Evolutionary conservation across 2,797 vertebrate genomes (phyloP).

Genomic region (Melanotaenia parkinsoni): DNA sequence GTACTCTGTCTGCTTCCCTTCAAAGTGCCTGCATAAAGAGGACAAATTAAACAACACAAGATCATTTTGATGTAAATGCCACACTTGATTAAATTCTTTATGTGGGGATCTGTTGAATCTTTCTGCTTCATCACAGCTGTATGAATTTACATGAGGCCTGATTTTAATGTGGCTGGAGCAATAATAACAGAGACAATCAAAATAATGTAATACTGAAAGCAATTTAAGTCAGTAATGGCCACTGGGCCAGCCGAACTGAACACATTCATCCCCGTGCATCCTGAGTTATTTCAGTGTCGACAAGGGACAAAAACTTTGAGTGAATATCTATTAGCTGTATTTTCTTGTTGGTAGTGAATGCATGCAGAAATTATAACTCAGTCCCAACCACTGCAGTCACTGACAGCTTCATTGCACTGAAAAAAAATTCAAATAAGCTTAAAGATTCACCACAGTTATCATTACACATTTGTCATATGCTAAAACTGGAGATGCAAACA

Average conservation of each 20-base stretch:
- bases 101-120: slow-evolving; percentile 32
- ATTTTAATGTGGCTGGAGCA: slow-evolving; percentile 21
- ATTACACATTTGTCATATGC: slow-evolving; percentile 30
- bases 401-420: slow-evolving; percentile 45
- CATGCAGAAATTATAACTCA: slow-evolving; percentile 18
- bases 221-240: slow-evolving; percentile 51
- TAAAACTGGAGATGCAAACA: slow-evolving; percentile 36
- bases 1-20: slow-evolving; percentile 68
- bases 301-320: slow-evolving; percentile 17
- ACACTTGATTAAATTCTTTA: slow-evolving; percentile 47
- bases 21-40: slow-evolving; percentile 68
- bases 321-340: slow-evolving; percentile 18
- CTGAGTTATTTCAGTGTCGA: slow-evolving; percentile 23
- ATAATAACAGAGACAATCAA: slow-evolving; percentile 43
- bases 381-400: slow-evolving; percentile 10
- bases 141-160: slow-evolving; percentile 36
- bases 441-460: slow-evolving; percentile 48
- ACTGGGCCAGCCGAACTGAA: slow-evolving; percentile 16
- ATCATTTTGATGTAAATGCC: slow-evolving; percentile 51
- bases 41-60: slow-evolving; percentile 33
- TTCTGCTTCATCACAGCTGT: slow-evolving; percentile 24
- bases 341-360: slow-evolving; percentile 16
- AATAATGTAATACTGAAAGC: slow-evolving; percentile 38
- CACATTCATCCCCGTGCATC: slow-evolving; percentile 19
- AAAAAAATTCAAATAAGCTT: slow-evolving; percentile 42